Conservation (phyloP, 1,140 invertebrate genomes). For the Drosophila dunni region DNA sequence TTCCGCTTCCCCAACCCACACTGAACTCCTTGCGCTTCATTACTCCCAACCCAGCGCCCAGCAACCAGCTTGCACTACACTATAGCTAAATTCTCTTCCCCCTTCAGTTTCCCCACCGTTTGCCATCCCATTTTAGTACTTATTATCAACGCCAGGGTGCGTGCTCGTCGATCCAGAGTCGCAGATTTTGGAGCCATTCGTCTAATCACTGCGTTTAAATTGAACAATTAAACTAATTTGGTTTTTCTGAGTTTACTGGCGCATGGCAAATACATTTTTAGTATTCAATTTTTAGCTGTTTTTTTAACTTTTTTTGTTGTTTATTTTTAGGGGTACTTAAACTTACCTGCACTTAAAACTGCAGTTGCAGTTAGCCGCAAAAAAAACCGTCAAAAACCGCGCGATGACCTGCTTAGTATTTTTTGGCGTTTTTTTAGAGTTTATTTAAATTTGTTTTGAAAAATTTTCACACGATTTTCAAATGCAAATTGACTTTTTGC, state of each 20-base stretch:
- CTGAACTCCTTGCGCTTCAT: conserved; percentile 30
- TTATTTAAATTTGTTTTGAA: conserved; percentile 18
- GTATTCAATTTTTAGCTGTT: conserved; percentile 4
- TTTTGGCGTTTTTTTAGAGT: no score
- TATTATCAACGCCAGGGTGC: conserved; percentile 75
- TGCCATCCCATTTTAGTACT: background rate
- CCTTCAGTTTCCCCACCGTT: background rate
- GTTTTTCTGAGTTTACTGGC: conserved; percentile 28
- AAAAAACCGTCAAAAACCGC: no score
- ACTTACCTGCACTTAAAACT: conserved; percentile 50
- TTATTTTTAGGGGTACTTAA: conserved; percentile 21
- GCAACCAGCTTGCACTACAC: conserved; percentile 23
- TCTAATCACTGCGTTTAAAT: conserved; percentile 73
- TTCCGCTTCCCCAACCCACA: background rate
- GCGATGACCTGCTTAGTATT: no score
- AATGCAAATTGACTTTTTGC: conserved; percentile 67
- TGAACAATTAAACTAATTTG: conserved; percentile 78
- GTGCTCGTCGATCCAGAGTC: conserved; percentile 60
- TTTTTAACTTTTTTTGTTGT: conserved; percentile 4
- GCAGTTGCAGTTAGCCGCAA: conserved; percentile 49
- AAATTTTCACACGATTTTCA: conserved; percentile 73
- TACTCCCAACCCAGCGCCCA: conserved; percentile 23
- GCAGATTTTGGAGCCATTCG: conserved; percentile 18
- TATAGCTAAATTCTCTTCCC: background rate
- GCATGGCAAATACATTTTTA: conserved; percentile 41